Conservation (phyloP, 2,888 invertebrate genomes). For the Autographa gamma region DNA sequence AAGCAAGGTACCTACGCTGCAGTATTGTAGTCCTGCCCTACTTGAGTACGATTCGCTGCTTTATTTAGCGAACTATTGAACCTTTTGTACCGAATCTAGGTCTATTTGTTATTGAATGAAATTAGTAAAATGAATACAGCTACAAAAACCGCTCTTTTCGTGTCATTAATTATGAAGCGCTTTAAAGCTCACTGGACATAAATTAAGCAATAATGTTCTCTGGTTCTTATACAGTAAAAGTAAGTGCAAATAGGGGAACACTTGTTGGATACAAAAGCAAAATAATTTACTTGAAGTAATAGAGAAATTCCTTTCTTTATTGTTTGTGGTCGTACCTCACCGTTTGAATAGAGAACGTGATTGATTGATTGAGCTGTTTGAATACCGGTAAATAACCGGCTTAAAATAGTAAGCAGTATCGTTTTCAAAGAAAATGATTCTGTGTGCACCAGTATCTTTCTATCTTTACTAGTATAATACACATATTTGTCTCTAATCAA, state of each 20-base stretch:
- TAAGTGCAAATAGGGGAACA: no score
- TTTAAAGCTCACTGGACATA: no score
- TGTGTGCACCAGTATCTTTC: no score
- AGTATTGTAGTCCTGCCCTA: constrained; percentile 43
- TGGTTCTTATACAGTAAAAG: no score
- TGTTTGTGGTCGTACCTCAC: neutral
- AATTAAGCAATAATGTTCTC: no score
- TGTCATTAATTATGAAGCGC: no score
- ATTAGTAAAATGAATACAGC: no score
- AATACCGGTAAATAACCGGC: neutral
- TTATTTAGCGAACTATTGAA: constrained; percentile 21
- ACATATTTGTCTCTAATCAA: no score
- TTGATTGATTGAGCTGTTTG: neutral
- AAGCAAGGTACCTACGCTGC: constrained; percentile 36
- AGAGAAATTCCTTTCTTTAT: neutral
- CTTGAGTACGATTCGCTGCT: constrained; percentile 30
- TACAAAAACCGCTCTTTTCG: no score
- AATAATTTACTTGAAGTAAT: neutral
- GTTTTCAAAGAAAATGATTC: no score
- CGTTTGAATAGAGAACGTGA: neutral
- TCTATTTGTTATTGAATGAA: no score
- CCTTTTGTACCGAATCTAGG: constrained; percentile 7
- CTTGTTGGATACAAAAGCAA: neutral
- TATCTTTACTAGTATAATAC: no score
- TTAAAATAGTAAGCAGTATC: neutral